Percentiles rank a stretch among this genome's conserved stretches.
These are phyloP conservation scores for Machaerirhynchus nigripectus DNA, from an alignment of 2,113 vertebrate genomes.

Conservation along the genomic window DNA sequence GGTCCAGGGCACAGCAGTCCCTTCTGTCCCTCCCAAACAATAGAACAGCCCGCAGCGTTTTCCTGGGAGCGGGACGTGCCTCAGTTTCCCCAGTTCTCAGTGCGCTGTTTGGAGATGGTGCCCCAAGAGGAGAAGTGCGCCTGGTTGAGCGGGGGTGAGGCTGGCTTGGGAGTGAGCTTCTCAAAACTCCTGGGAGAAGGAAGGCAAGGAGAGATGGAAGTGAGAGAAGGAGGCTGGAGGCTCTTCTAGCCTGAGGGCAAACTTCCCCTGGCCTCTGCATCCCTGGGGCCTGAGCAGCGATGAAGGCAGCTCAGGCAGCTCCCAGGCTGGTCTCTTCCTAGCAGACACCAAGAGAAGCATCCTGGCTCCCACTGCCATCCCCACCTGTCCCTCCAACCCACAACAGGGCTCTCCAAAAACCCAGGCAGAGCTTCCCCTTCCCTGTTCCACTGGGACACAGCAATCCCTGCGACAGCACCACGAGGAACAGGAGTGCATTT, in stretches of 20 bases:
- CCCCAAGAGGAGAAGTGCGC: not conserved
- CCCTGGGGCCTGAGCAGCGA: not conserved
- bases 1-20: too few relatives aligned
- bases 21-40: not conserved
- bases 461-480: not conserved
- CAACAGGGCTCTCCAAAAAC: accelerated
- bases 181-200: not conserved
- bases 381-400: not conserved
- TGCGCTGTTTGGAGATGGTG: accelerated
- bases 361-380: not conserved
- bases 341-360: not conserved
- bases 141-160: not conserved
- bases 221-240: not conserved
- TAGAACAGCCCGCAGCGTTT: not conserved
- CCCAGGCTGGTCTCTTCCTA: not conserved
- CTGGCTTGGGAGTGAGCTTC: not conserved
- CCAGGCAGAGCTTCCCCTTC: not conserved
- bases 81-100: not conserved
- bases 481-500: not conserved
- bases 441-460: accelerated
- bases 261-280: not conserved
- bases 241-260: not conserved
- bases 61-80: accelerated
- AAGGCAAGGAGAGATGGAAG: not conserved
- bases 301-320: not conserved